Conservation (phyloP, 2,888 invertebrate species). For the Deroplatys truncata region DNA sequence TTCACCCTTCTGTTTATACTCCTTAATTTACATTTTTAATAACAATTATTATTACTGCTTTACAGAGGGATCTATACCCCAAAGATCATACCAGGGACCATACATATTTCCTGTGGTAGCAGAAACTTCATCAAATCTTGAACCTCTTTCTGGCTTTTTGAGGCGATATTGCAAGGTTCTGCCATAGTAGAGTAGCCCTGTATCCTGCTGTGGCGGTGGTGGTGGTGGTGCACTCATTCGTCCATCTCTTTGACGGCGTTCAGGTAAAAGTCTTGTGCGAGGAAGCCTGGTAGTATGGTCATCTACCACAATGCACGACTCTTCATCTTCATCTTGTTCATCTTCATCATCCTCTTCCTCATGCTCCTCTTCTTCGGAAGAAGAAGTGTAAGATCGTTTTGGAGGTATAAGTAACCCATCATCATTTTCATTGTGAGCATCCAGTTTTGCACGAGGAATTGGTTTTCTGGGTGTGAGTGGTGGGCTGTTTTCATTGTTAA, state of each 20-base stretch:
- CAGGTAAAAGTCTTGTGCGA: conserved; percentile 56
- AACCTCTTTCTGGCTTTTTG: conserved; percentile 38
- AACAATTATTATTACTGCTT: conserved; percentile 36
- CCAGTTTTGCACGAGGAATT: neutral
- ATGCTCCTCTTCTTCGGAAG: conserved; percentile 2
- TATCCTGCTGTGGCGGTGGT: neutral
- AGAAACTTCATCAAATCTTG: conserved; percentile 38
- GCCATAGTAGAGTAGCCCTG: conserved; percentile 33
- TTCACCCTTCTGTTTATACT: neutral
- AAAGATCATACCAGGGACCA: conserved; percentile 86
- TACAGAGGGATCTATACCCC: conserved; percentile 71
- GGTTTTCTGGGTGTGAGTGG: neutral
- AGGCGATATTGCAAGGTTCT: conserved; percentile 36
- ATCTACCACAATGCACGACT: conserved; percentile 74
- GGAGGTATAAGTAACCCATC: conserved; percentile 23
- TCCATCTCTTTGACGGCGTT: neutral
- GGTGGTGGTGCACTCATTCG: conserved; percentile 34
- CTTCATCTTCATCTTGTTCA: conserved; percentile 45
- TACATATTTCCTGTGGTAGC: conserved; percentile 50
- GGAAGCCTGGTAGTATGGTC: conserved; percentile 64
- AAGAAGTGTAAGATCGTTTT: neutral
- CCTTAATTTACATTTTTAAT: neutral
- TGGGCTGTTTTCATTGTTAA: neutral
- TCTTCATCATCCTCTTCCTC: conserved; percentile 5
- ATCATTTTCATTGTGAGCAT: conserved; percentile 13